Evolutionary conservation across 2,113 vertebrate genomes (phyloP).

Genomic region (Nothoprocta pentlandii): DNA sequence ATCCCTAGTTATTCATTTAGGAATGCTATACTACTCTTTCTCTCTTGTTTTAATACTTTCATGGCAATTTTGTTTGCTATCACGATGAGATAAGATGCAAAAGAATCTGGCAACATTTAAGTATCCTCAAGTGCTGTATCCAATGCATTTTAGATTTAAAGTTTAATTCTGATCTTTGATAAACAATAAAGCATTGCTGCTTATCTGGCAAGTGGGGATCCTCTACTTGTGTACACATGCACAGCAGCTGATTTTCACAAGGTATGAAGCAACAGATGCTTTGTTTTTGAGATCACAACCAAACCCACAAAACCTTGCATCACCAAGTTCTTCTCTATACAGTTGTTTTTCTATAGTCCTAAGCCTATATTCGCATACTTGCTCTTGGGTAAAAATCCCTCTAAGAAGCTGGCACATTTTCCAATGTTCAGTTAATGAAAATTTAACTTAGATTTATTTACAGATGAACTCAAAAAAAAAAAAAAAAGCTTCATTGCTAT

Average conservation of each 20-base stretch:
- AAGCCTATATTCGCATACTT: not conserved
- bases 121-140: not conserved
- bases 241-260: conserved; percentile 25
- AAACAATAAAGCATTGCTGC: not conserved
- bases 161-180: not conserved
- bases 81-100: not conserved
- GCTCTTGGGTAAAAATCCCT: not conserved
- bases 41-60: not conserved
- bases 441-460: conserved; percentile 10
- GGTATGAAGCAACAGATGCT: not conserved
- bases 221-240: not conserved
- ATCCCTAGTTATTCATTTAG: not conserved
- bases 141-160: not conserved
- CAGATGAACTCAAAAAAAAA: not conserved
- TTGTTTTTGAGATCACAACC: conserved; percentile 3
- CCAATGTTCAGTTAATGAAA: not conserved
- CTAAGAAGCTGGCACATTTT: not conserved
- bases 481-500: not conserved
- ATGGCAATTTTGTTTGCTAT: not conserved
- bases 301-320: not conserved
- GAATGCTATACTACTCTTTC: not conserved
- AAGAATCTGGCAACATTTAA: not conserved
- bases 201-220: not conserved
- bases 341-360: not conserved
- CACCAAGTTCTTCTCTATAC: not conserved